phyloP scores from a whole-genome alignment of 30 jellyfish, hydroid and myxozoan species.

The Aurelia sp. region DNA sequence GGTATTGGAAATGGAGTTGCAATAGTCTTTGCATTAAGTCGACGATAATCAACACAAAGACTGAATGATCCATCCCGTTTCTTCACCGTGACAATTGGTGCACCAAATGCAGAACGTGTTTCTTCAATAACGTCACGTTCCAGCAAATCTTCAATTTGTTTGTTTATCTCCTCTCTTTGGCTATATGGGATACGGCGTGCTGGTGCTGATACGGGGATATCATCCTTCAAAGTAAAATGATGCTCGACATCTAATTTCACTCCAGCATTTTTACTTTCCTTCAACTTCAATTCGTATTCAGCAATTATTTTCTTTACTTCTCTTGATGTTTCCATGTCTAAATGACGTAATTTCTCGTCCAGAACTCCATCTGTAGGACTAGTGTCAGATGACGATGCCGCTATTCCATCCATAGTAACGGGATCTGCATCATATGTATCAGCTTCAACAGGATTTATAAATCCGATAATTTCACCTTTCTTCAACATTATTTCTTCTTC shows the following conservation, averaged over 20 bases:
- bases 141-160: neutral
- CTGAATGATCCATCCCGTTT: constrained; percentile 2
- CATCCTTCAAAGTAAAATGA: neutral
- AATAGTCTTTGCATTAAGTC: neutral
- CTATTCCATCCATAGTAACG: too few relatives aligned
- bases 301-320: too few relatives aligned
- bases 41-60: neutral
- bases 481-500: neutral
- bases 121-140: neutral
- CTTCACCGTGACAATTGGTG: constrained; percentile 1
- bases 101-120: neutral
- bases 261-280: too few relatives aligned
- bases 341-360: neutral
- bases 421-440: too few relatives aligned
- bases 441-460: too few relatives aligned
- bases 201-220: constrained; percentile 19
- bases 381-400: too few relatives aligned
- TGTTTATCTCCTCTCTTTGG: constrained; percentile 5
- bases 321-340: neutral
- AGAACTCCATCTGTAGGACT: too few relatives aligned
- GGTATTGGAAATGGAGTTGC: neutral
- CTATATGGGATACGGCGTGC: constrained; percentile 37
- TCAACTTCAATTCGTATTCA: too few relatives aligned
- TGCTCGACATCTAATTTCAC: neutral
- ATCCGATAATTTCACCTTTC: constrained; percentile 11